phyloP scores from a whole-genome alignment of 2,888 invertebrate species.

The Thereva nobilitata region DNA sequence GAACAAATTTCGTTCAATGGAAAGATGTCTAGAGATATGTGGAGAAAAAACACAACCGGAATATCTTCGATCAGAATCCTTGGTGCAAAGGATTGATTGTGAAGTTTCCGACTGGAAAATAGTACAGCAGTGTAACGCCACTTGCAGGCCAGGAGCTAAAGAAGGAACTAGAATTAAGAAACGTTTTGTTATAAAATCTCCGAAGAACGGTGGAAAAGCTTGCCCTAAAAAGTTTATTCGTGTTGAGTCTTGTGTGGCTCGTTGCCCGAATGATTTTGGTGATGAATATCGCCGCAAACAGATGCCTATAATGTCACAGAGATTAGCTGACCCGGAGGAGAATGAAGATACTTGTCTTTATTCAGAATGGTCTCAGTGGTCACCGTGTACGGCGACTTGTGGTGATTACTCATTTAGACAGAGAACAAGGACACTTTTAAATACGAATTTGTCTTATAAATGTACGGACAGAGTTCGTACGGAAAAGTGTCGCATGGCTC shows the following conservation, averaged over 20 bases:
- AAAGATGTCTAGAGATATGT: conserved; percentile 72
- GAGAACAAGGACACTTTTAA: conserved; percentile 59
- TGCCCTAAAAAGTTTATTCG: conserved; percentile 61
- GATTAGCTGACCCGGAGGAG: conserved; percentile 2
- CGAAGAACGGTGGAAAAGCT: conserved; percentile 60
- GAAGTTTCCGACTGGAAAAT: conserved; percentile 60
- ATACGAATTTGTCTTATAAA: conserved; percentile 52
- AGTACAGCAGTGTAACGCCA: conserved; percentile 59
- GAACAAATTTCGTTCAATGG: conserved; percentile 80
- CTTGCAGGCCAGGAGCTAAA: conserved; percentile 53
- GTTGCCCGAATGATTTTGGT: conserved; percentile 51
- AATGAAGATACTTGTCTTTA: conserved; percentile 62
- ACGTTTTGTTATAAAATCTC: conserved; percentile 59
- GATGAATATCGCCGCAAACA: conserved; percentile 17
- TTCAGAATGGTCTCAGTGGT: conserved; percentile 72
- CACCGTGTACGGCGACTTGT: conserved; percentile 69
- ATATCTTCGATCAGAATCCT: conserved; percentile 5
- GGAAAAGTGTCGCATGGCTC: conserved; percentile 54
- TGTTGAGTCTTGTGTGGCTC: conserved; percentile 53
- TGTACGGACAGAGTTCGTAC: conserved; percentile 55
- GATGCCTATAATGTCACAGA: conserved; percentile 17
- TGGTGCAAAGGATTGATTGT: conserved; percentile 56
- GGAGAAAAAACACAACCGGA: conserved; percentile 48
- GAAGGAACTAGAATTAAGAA: conserved; percentile 59
- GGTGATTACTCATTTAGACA: conserved; percentile 63